Base-by-base conservation (phyloP, 2,113 vertebrate genomes). In the Vulpes ferrilata region DNA sequence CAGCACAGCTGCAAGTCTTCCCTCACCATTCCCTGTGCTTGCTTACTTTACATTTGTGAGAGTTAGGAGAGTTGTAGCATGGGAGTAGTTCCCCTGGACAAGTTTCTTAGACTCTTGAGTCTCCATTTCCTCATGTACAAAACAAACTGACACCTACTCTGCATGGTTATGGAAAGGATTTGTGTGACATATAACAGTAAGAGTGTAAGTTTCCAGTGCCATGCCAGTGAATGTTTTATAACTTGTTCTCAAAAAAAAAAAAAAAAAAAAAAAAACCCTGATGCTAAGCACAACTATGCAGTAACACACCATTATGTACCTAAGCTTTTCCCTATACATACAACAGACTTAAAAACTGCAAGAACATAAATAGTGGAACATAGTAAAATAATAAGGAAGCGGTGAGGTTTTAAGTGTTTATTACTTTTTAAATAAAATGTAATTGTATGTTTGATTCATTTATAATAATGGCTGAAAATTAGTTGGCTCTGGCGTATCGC, bases 381-480 rank as follows among this genome's bases (percentile, higher is more conserved):
- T 9, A 69, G 30, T 27, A 73, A 84, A 74, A 65, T 82, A 64
- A 90, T 30, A 25, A 59, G 35, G 32, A 60, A 60, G 12, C 76
- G 20, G 13, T 19, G 12, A n/a, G 7, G 43, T 88, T 86, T 67
- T 87, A 27, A 67, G 43, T 82, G 25, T 32, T 80, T 78, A 73
- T 53, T 88, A 64, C 9, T 59, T 96, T 84, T 84, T 88, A 65
- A 69, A 64, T 74, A 62, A 89, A 78, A 86, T 5, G 2, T 84
- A 96, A 27, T 43, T 71, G 9, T 35, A 35, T 35, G 25, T 76
- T 92, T 91, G 13, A 1, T 64, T 83, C 86, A 25, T 65, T 88
- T 90, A 93, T 90, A 90, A 65, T 84, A 94, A 27, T 55, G 53
- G 32, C 23, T 74, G 25, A 91, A 88, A 95, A 38, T 19, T 32